A percentile compares a stretch with the other conserved stretches of the same genome.
Evolutionary conservation across 2,113 vertebrate species (phyloP).

Genomic region (Lutjanus erythropterus): DNA sequence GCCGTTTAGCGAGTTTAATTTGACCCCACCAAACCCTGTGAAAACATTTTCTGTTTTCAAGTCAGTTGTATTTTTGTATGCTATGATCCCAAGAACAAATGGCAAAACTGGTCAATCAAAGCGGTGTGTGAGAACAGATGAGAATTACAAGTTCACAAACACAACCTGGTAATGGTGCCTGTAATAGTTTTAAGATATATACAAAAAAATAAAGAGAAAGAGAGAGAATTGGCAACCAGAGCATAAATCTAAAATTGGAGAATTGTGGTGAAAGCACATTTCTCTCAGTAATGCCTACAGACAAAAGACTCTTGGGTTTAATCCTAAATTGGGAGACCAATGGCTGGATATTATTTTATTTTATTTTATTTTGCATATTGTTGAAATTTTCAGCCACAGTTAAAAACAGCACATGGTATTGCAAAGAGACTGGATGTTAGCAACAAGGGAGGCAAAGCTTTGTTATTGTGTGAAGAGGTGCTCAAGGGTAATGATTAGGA

Average conservation of each 20-base stretch:
- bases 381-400: background rate
- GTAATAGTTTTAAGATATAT: background rate
- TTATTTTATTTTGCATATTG: background rate
- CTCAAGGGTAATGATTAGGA: slow-evolving; percentile 23
- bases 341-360: background rate
- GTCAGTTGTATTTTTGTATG: background rate
- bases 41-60: too few species aligned
- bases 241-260: background rate
- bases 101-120: background rate
- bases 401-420: background rate
- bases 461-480: background rate
- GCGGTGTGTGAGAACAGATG: background rate
- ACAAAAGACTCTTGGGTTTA: background rate
- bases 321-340: background rate
- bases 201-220: background rate
- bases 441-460: background rate
- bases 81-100: background rate
- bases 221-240: background rate
- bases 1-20: too few species aligned
- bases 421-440: background rate
- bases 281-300: background rate
- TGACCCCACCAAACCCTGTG: too few species aligned
- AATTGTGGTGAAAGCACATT: background rate
- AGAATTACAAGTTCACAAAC: background rate
- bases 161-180: background rate